Percentiles rank a stretch among this genome's conserved stretches.
Evolutionary conservation across 1,140 invertebrate genomes (phyloP).

Genomic region (Meloidogyne chitwoodi): DNA sequence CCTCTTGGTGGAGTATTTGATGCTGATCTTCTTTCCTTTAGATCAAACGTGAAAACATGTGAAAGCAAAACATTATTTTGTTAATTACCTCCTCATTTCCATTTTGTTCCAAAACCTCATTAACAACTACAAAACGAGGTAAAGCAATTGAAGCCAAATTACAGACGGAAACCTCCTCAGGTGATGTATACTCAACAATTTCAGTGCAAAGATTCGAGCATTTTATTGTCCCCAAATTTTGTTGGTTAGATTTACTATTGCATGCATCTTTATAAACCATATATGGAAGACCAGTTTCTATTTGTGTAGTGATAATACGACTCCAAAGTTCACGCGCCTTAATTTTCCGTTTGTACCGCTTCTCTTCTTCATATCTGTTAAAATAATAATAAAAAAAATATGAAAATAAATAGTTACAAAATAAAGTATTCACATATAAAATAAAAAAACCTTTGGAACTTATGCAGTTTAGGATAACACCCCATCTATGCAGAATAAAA

Average conservation of each 20-base stretch:
- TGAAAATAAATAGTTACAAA: too few relatives aligned
- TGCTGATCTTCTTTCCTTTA: neutral
- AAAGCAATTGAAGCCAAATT: constrained; percentile 97
- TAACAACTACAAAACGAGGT: constrained; percentile 83
- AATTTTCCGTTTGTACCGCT: constrained; percentile 72
- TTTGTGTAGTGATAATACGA: constrained; percentile 87
- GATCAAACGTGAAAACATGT: neutral
- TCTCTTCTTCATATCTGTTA: constrained; percentile 77
- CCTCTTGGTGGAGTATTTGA: neutral
- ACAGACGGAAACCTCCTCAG: constrained; percentile 93
- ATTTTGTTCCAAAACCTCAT: constrained; percentile 42
- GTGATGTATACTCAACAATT: constrained; percentile 82
- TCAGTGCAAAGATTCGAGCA: constrained; percentile 97
- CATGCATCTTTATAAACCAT: constrained; percentile 82
- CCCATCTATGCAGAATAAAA: too few relatives aligned
- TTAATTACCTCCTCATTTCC: constrained; percentile 38
- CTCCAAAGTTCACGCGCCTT: constrained; percentile 85
- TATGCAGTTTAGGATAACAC: too few relatives aligned
- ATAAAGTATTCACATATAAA: too few relatives aligned
- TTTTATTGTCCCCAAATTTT: constrained; percentile 97
- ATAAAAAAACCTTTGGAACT: too few relatives aligned
- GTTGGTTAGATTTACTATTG: constrained; percentile 93
- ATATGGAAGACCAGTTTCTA: constrained; percentile 95
- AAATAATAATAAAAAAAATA: neutral
- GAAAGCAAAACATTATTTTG: too few relatives aligned